A percentile compares a stretch with the other conserved stretches of the same genome.
These are phyloP conservation scores for Nomada fucata DNA, from an alignment of 2,888 invertebrate species.

Conservation along the genomic window DNA sequence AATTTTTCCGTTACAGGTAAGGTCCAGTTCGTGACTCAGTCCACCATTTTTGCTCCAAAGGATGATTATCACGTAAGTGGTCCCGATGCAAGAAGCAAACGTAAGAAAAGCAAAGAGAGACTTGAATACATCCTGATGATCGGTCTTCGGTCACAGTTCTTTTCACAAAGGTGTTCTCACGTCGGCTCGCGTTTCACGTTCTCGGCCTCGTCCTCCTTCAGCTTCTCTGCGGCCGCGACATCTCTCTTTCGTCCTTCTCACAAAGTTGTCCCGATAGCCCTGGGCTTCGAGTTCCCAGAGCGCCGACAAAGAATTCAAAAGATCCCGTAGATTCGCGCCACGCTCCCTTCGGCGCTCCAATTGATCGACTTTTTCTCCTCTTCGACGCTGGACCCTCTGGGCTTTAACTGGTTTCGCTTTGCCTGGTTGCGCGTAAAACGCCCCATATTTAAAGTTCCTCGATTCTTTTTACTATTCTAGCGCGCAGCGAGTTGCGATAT, in stretches of 20 bases:
- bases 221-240: slow-evolving; percentile 3
- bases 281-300: slow-evolving; percentile 54
- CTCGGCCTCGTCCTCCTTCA: slow-evolving; percentile 40
- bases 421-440: not conserved
- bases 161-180: slow-evolving; percentile 64
- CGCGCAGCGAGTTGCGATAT: not conserved
- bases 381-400: slow-evolving; percentile 15
- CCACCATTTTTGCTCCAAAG: not conserved
- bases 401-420: slow-evolving; percentile 36
- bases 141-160: slow-evolving; percentile 20
- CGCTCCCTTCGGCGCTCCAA: slow-evolving; percentile 44
- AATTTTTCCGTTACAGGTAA: slow-evolving; percentile 66
- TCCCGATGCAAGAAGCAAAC: not conserved
- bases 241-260: slow-evolving; percentile 41
- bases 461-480: slow-evolving; percentile 2
- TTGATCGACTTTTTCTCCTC: slow-evolving; percentile 61
- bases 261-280: slow-evolving; percentile 57
- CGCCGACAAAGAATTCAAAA: slow-evolving; percentile 72
- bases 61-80: slow-evolving; percentile 39
- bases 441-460: slow-evolving; percentile 12
- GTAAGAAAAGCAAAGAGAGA: slow-evolving; percentile 21
- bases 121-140: slow-evolving; percentile 30
- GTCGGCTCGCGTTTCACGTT: slow-evolving; percentile 62
- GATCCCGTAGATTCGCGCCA: slow-evolving; percentile 61
- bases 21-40: slow-evolving; percentile 22